These are phyloP conservation scores for Echeneis naucrates DNA, from an alignment of 2,797 vertebrate species.

Conservation along the genomic window DNA sequence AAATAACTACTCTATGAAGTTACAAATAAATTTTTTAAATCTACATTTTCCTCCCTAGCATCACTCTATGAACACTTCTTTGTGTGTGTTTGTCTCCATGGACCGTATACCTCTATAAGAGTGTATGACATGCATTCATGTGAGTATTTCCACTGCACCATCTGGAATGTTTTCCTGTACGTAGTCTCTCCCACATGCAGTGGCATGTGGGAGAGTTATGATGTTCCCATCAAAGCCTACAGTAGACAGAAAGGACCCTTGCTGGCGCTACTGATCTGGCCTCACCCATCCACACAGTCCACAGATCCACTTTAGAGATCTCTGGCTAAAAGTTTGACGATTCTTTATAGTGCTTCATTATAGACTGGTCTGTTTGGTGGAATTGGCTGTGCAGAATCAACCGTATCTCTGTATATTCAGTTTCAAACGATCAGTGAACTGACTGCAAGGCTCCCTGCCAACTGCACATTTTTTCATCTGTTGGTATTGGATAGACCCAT, in stretches of 20 bases:
- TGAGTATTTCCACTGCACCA: slow-evolving; percentile 27
- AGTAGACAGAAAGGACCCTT: slow-evolving; percentile 25
- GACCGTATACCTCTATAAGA: slow-evolving; percentile 25
- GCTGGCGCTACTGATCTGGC: slow-evolving; percentile 1
- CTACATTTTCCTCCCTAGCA: slow-evolving; percentile 39
- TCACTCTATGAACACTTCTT: slow-evolving; percentile 25
- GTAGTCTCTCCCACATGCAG: slow-evolving; percentile 31
- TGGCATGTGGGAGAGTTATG: slow-evolving; percentile 62
- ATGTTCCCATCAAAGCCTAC: slow-evolving; percentile 43
- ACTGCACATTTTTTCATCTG: too few species aligned
- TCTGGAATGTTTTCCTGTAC: slow-evolving; percentile 57
- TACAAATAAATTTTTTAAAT: slow-evolving; percentile 43
- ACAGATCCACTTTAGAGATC: neutral
- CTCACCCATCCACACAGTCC: neutral
- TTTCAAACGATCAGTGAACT: neutral
- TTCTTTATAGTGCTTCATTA: neutral
- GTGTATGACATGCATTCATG: slow-evolving; percentile 11
- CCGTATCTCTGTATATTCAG: neutral
- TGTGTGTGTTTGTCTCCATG: slow-evolving; percentile 19
- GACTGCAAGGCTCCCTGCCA: neutral
- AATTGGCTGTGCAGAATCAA: neutral
- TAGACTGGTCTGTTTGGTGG: neutral
- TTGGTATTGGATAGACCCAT: too few species aligned
- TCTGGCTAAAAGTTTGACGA: neutral
- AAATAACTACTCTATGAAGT: slow-evolving; percentile 43